phyloP scores from a whole-genome alignment of 2,113 vertebrate species.

The Spermophilus dauricus region DNA sequence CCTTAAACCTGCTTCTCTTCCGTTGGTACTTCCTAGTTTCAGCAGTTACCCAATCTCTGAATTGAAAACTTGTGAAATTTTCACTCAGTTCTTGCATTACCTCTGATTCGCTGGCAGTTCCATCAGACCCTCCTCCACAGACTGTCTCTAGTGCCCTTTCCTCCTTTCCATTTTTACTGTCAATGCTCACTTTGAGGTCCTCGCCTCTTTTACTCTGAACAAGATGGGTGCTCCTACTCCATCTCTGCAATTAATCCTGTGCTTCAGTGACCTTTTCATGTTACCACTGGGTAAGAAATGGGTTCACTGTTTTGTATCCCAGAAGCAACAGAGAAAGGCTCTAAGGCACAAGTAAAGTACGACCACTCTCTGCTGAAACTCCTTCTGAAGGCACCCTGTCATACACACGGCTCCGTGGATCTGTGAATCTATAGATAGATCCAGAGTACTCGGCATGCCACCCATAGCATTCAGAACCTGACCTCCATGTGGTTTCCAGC shows the following conservation, averaged over 20 bases:
- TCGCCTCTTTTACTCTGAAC: background rate
- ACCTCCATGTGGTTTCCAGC: background rate
- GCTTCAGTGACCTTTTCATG: background rate
- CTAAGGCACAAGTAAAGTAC: conserved; percentile 17
- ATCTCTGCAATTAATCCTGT: background rate
- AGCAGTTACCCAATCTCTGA: background rate
- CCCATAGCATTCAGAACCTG: background rate
- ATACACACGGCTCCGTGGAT: background rate
- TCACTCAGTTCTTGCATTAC: background rate
- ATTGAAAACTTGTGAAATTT: background rate
- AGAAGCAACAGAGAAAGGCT: background rate
- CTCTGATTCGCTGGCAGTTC: background rate
- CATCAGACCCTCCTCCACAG: background rate
- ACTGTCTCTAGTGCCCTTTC: background rate
- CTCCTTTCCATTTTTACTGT: background rate
- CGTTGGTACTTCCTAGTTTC: background rate
- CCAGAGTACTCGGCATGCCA: background rate
- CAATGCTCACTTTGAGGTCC: background rate
- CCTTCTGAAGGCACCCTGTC: background rate
- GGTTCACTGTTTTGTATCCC: background rate
- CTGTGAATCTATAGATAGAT: background rate
- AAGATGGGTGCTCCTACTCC: background rate
- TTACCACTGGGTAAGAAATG: background rate
- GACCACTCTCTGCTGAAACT: background rate
- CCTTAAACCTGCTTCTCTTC: background rate